Percentiles rank a stretch among this genome's conserved stretches.
These are phyloP conservation scores for Phycodurus eques DNA, from an alignment of 2,113 vertebrate genomes.

Conservation along the genomic window DNA sequence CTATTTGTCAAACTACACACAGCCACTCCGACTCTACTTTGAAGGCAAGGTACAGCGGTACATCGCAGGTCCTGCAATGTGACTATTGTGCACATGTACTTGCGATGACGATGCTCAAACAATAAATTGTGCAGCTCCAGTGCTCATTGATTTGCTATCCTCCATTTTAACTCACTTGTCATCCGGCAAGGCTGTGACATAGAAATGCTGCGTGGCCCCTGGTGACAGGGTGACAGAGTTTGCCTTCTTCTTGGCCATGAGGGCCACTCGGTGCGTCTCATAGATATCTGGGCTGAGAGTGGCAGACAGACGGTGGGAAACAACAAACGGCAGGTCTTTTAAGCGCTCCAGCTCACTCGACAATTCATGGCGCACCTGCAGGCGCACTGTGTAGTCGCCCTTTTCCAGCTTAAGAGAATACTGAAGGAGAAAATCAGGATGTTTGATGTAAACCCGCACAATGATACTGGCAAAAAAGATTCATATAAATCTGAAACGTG, in stretches of 20 bases:
- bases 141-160: background rate
- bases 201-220: slow-evolving; percentile 87
- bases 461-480: background rate
- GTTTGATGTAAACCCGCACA: background rate
- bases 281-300: slow-evolving; percentile 90
- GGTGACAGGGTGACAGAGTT: slow-evolving; percentile 87
- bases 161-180: slow-evolving; percentile 85
- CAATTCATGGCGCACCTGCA: slow-evolving; percentile 95
- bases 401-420: slow-evolving; percentile 98
- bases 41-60: no score
- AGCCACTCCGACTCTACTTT: no score
- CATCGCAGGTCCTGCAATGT: no score
- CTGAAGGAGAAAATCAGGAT: slow-evolving; percentile 61
- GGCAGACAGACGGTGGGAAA: slow-evolving; percentile 92
- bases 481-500: background rate
- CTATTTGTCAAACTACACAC: no score
- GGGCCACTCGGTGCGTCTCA: slow-evolving; percentile 89
- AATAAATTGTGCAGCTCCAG: no score
- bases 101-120: no score
- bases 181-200: slow-evolving; percentile 88
- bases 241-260: slow-evolving; percentile 93
- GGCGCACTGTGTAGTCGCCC: slow-evolving; percentile 91
- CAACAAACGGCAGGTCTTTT: slow-evolving; percentile 92
- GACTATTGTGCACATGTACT: no score
- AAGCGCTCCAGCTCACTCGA: slow-evolving; percentile 92